These are phyloP conservation scores for Phaetusa simplex DNA, from an alignment of 2,113 vertebrate species.

Conservation along the genomic window DNA sequence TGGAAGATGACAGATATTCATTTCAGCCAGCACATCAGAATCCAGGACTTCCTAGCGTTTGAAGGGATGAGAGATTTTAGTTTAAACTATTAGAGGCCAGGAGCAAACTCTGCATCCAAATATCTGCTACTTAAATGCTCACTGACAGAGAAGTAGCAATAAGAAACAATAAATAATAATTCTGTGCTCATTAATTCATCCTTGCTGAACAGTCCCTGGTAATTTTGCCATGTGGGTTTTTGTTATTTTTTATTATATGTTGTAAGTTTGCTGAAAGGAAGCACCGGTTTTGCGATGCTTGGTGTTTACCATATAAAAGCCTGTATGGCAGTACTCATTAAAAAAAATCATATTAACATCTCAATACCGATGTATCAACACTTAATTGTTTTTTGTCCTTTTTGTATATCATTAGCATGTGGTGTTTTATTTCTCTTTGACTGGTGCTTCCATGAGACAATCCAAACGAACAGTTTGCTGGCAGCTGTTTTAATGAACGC, in stretches of 20 bases:
- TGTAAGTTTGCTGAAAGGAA: slow-evolving; percentile 71
- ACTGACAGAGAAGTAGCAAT: neutral
- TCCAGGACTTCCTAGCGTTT: neutral
- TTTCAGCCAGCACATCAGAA: neutral
- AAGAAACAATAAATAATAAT: slow-evolving; percentile 72
- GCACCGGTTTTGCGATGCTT: slow-evolving; percentile 56
- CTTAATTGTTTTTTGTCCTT: slow-evolving; percentile 69
- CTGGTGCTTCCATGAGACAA: slow-evolving; percentile 44
- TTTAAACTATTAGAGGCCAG: neutral
- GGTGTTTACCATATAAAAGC: slow-evolving; percentile 60
- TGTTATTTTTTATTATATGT: slow-evolving; percentile 66
- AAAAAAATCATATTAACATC: slow-evolving; percentile 73
- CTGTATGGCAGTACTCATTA: slow-evolving; percentile 20
- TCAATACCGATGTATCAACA: slow-evolving; percentile 71
- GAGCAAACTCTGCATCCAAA: neutral
- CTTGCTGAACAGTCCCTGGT: slow-evolving; percentile 53
- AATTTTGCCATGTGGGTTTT: slow-evolving; percentile 64
- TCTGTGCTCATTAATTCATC: slow-evolving; percentile 69
- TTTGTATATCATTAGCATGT: slow-evolving; percentile 56
- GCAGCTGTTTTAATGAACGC: slow-evolving; percentile 59
- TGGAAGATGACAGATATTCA: neutral
- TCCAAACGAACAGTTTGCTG: slow-evolving; percentile 60
- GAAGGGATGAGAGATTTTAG: neutral
- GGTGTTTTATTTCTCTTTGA: slow-evolving; percentile 42
- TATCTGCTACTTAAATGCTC: neutral